A percentile compares a stretch with the other conserved stretches of the same genome.
phyloP scores from a whole-genome alignment of 2,888 invertebrate species.

The Apodemia hepburni region DNA sequence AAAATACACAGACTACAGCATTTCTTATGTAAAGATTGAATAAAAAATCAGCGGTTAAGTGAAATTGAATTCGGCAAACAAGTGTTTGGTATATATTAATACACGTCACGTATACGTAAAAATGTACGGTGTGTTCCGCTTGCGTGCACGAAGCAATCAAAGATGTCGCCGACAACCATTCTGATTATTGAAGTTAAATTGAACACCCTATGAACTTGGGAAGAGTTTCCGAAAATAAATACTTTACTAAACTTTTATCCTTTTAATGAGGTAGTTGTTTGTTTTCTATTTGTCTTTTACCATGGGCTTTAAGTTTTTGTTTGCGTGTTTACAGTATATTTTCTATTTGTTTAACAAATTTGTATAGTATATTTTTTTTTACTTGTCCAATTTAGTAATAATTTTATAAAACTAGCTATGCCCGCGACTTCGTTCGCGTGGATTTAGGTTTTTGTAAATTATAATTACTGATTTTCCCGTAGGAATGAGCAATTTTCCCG shows the following conservation, averaged over 20 bases:
- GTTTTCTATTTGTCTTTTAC: conserved; percentile 11
- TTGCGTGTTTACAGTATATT: background rate
- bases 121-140: background rate
- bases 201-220: conserved; percentile 7
- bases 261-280: conserved; percentile 6
- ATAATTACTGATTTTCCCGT: no score
- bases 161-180: conserved; percentile 4
- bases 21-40: background rate
- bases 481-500: no score
- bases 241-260: background rate
- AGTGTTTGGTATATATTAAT: background rate
- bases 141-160: conserved; percentile 11
- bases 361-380: no score
- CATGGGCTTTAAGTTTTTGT: background rate
- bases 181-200: conserved; percentile 14
- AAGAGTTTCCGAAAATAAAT: conserved; percentile 6
- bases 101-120: background rate
- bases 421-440: no score
- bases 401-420: no score
- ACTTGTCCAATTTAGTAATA: no score
- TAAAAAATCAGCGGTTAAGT: background rate
- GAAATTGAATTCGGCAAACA: background rate
- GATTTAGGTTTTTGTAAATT: no score
- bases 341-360: background rate
- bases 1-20: no score